Evolutionary conservation across 35 echinoderm and acorn worm genomes (phyloP).

Genomic region (Apostichopus japonicus): DNA sequence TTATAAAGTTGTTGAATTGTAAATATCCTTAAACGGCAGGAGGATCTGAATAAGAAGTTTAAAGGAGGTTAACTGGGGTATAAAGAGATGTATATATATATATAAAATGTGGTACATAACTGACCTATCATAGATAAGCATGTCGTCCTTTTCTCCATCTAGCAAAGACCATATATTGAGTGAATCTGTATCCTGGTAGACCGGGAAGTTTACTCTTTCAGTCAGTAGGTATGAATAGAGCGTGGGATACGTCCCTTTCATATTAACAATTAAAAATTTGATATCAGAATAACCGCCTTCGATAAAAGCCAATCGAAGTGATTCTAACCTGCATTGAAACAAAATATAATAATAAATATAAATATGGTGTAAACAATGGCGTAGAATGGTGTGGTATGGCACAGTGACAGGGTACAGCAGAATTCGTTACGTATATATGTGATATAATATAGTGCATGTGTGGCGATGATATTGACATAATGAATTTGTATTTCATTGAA

Average conservation of each 20-base stretch:
- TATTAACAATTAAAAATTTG: conserved; percentile 14
- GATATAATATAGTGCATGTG: background rate
- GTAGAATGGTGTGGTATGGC: too few relatives aligned
- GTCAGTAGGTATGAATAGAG: background rate
- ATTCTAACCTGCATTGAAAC: background rate
- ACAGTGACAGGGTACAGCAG: background rate
- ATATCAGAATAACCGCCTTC: conserved; percentile 2
- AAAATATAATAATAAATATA: too few relatives aligned
- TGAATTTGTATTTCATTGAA: background rate
- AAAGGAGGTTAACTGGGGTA: too few relatives aligned
- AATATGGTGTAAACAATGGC: too few relatives aligned
- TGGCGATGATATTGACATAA: background rate
- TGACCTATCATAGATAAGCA: conserved; percentile 81
- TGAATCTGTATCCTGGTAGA: conserved; percentile 44
- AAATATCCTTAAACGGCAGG: too few relatives aligned
- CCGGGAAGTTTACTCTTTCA: conserved; percentile 20
- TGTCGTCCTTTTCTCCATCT: conserved; percentile 71
- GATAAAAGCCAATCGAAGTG: background rate
- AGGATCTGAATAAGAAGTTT: too few relatives aligned
- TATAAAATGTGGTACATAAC: too few relatives aligned
- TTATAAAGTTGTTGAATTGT: too few relatives aligned
- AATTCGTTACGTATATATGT: background rate
- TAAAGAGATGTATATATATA: too few relatives aligned
- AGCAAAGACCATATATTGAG: conserved; percentile 59
- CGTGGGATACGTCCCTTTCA: background rate